Evolutionary conservation across 2,113 vertebrate genomes (phyloP).

Genomic region (Indicator indicator): DNA sequence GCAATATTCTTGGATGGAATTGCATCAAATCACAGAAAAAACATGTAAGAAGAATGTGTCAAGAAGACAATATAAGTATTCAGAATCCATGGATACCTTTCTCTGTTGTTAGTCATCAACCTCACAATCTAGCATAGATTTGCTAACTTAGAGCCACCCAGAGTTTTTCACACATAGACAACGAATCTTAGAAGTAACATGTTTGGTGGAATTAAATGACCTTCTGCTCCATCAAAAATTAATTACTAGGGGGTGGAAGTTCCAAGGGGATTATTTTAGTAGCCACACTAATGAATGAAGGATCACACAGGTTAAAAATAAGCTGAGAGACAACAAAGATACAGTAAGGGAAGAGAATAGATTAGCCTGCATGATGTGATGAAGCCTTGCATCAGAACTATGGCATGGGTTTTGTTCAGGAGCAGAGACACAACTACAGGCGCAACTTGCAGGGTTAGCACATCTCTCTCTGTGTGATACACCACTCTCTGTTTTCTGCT

Average conservation of each 20-base stretch:
- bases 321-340: background rate
- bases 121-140: background rate
- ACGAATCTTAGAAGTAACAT: background rate
- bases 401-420: background rate
- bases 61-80: background rate
- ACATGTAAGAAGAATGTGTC: background rate
- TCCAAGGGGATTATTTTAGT: background rate
- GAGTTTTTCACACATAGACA: background rate
- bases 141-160: background rate
- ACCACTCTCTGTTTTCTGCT: background rate
- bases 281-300: background rate
- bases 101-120: background rate
- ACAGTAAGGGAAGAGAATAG: background rate
- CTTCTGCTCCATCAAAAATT: background rate
- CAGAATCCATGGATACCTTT: background rate
- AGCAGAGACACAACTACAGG: slow-evolving; percentile 17
- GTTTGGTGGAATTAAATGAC: background rate
- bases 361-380: background rate
- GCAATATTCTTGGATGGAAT: background rate
- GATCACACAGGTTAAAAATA: background rate
- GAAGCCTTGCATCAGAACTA: background rate
- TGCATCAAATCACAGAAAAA: background rate
- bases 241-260: background rate
- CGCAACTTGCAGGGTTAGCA: slow-evolving; percentile 16
- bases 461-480: background rate